Percentiles rank a stretch among this genome's conserved stretches.
These are phyloP conservation scores for Cryptotermes secundus DNA, from an alignment of 1,140 invertebrate species.

Conservation along the genomic window DNA sequence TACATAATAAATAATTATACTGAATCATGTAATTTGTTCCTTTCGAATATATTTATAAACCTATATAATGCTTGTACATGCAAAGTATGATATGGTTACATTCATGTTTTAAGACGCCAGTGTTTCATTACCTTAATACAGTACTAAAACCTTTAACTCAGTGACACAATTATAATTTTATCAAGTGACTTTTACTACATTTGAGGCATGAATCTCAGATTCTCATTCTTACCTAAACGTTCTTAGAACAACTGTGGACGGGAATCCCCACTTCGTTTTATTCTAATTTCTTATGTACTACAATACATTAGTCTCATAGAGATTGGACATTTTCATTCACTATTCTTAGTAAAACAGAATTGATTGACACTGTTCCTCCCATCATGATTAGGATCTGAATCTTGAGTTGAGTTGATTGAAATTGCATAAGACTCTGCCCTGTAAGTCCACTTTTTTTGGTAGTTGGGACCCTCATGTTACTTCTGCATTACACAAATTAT, in stretches of 20 bases:
- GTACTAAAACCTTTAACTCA: background rate
- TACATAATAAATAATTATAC: background rate
- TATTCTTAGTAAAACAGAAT: background rate
- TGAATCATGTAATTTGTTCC: background rate
- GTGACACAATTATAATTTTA: background rate
- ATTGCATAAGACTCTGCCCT: no score
- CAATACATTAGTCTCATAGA: background rate
- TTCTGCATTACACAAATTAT: no score
- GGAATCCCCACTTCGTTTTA: background rate
- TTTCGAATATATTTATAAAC: constrained; percentile 1
- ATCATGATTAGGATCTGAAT: constrained; percentile 5
- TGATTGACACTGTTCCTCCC: background rate
- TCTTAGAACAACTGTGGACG: background rate
- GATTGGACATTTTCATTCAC: background rate
- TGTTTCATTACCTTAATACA: background rate
- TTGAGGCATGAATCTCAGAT: background rate
- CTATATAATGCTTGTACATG: constrained; percentile 3
- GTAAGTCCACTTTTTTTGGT: no score
- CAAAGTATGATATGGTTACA: constrained; percentile 14
- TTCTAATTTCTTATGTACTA: background rate
- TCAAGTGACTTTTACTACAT: background rate
- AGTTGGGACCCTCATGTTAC: no score
- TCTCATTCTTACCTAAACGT: background rate
- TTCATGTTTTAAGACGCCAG: background rate
- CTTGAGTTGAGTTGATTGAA: no score